Base-by-base conservation (phyloP, 2,888 invertebrate species). In the Callyntrura sp. region DNA sequence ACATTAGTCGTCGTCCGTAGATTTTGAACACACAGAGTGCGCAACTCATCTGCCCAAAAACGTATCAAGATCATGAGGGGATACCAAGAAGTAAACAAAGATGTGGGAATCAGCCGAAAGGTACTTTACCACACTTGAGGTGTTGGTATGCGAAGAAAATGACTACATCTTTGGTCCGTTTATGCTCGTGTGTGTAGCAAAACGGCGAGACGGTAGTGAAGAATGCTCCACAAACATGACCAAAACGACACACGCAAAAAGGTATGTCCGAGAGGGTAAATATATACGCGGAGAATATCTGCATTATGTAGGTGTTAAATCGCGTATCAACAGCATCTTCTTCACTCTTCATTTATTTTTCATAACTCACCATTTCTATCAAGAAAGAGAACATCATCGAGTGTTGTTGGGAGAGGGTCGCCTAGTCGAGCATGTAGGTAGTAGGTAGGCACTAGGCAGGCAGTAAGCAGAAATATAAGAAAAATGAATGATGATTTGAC, bases 231-330 rank as follows among this genome's bases (percentile, higher is more conserved):
- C 55, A 88, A 73, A 83, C 76, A 62, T 78, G 89, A 89, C 79
- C 57, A 85, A 89, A 78, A 88, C 79, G 79, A 82, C 76, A 84
- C 76, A 84, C 78, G 55, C 28, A 28, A 78, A 17, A 28, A 78
- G 78, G 78, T 78, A 78, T 55, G 17, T 78, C n/a, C 35, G 28
- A 57, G n/a, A 57, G 28, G 55, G 55, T 78, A 55, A 43, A 35
- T 70, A 55, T 78, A 84, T 35, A 6, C 35, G 35, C 35, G 6
- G 83, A 20, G 43, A 35, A 43, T 88, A 78, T 83, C 35, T 60
- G 48, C 55, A 84, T 84, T 78, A 89, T 65, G 89, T 89, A 89
- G 89, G 89, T 89, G 89, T 85, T 89, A 85, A 89, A 89, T 89
- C 89, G 84, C 79, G 89, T 85, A 89, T 89, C 89, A 89, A 68